phyloP scores from a whole-genome alignment of 2,113 vertebrate species.

The Cyprinus carpio region DNA sequence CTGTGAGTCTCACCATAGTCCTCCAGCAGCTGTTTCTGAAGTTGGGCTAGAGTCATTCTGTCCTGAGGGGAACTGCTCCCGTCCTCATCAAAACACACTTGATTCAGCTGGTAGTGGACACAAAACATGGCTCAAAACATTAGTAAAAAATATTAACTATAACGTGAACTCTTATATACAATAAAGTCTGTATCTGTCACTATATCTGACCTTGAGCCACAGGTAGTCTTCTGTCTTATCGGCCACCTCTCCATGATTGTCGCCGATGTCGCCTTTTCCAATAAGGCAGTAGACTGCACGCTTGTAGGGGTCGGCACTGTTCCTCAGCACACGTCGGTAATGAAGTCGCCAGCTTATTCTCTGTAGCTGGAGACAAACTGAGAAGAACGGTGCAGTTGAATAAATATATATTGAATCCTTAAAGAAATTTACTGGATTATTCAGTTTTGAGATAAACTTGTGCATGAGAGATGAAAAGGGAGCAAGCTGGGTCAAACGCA shows the following conservation, averaged over 20 bases:
- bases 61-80: conserved; percentile 88
- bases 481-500: neutral
- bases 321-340: conserved; percentile 91
- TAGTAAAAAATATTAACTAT: neutral
- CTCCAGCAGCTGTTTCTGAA: conserved; percentile 96
- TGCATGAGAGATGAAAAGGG: neutral
- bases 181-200: neutral
- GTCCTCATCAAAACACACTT: conserved; percentile 94
- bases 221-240: conserved; percentile 98
- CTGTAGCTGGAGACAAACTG: conserved; percentile 87
- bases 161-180: neutral
- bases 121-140: conserved; percentile 12
- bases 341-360: conserved; percentile 95
- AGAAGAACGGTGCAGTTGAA: neutral
- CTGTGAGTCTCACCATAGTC: conserved; percentile 85
- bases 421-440: neutral
- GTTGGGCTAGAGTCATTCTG: conserved; percentile 87
- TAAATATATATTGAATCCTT: neutral
- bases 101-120: conserved; percentile 82
- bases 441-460: neutral
- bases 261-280: conserved; percentile 89
- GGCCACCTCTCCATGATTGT: conserved; percentile 95
- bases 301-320: conserved; percentile 96
- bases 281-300: conserved; percentile 95
- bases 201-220: conserved; percentile 86